Base-by-base conservation (phyloP, 2,888 invertebrate species). In the Cataglyphis livida region DNA sequence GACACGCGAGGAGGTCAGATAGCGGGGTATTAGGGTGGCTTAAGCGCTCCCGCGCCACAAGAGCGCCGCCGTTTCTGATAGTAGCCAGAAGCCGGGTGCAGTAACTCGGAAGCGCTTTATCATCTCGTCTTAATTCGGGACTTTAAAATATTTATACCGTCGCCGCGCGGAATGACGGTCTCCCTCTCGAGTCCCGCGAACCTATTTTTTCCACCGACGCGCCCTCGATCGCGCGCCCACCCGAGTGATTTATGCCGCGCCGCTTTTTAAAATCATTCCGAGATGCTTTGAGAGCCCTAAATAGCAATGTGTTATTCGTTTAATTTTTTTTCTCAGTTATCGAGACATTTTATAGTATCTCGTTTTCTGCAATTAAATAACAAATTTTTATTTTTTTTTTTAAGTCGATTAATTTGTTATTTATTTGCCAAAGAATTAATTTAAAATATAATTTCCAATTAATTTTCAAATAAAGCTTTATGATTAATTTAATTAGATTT, bases 71-170 rank as follows among this genome's bases (percentile, higher is more conserved):
- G 81, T 62, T 38, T 87, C 91, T 93, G 93, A 93, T 93, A 92
- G 89, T 91, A 92, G 91, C 92, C 93, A 93, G 93, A 93, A 91
- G 90, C 89, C 87, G 59, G 51, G 66, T 83, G 87, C 90, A n/a
- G 18, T 90, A 89, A 91, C 91, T 92, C 89, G 91, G 93, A 93
- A 91, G 76, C 91, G 92, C 92, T 93, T 93, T 93, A 93, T 93
- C 93, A 92, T 93, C 91, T 91, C 90, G 91, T 91, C 91, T 93
- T 93, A 93, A 93, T 93, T 93, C 92, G 91, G 92, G 92, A 92
- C 91, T 93, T 92, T 89, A 93, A 51, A 93, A 93, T 93, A 93
- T 93, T 93, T 93, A 93, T 93, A 93, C 91, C 92, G 88, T 85
- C 87, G 87, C 83, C 86, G 51, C 51, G 51, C 51, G 88, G 91